Evolutionary conservation across 1,140 invertebrate species (phyloP), one percentile per base, ranked within the genome.

Genomic region (Stegodyphus dumicola): DNA sequence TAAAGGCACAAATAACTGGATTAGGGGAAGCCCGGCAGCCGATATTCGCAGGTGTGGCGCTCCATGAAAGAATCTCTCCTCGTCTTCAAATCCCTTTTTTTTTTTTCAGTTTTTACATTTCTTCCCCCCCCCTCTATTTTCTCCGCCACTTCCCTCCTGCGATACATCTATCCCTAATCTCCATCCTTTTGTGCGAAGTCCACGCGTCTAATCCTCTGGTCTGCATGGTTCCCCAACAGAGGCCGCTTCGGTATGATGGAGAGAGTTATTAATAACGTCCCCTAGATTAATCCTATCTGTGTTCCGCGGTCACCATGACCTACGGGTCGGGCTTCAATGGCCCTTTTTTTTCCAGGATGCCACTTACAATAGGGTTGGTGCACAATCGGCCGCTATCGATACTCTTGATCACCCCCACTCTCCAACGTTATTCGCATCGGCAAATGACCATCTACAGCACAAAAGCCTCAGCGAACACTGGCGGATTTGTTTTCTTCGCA

Each of bases 1-100:
- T 86, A 86, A 86, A 86, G 74, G 84, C 84, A 86, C 84, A 86
- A 86, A 86, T 86, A 86, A 86, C 84, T 86, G 84, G 84, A 86
- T 86, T 86, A 86, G 84, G 75, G 81, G 76, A 65, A 71, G 51
- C 75, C 84, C 75, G 54, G 70, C 79, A 75, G 79, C 64, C 71
- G 70, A 74, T 74, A 65, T 73, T 56, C 75, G 84, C 84, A 86
- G 84, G 84, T 86, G 84, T 78, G 80, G 70, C 48, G 60, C 51
- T 52, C 18, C 73, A 76, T 85, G 56, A 86, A 86, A 86, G 76
- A 69, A 77, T 76, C 74, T 73, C 70, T 52, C 56, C 67, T 76
- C 71, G 10, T 77, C 51, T 67, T 75, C 49, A 75, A 75, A 75
- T 83, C 71, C 74, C 66, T 18, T 86, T 73, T 86, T 86, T n/a